Evolutionary conservation across 1,140 invertebrate genomes (phyloP).

Genomic region (Campoletis sonorensis): DNA sequence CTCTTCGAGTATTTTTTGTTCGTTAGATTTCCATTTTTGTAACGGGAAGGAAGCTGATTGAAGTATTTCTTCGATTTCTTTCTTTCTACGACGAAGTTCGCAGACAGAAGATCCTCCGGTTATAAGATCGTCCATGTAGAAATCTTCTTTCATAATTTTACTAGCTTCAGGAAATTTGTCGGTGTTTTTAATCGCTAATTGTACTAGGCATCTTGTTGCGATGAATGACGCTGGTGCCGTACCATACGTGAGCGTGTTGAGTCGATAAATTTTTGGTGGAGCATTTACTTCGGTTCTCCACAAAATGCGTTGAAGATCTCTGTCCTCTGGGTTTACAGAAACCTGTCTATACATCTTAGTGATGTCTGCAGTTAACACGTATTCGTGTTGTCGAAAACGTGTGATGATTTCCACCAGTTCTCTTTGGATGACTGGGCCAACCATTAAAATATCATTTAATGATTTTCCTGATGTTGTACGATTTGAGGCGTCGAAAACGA

Average conservation of each 20-base stretch:
- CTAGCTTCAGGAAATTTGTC: not conserved
- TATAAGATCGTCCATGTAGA: conserved; percentile 52
- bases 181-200: conserved; percentile 44
- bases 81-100: conserved; percentile 48
- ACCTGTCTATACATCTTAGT: conserved; percentile 18
- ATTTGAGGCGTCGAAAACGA: conserved; percentile 26
- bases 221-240: conserved; percentile 46
- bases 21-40: conserved; percentile 57
- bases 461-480: not conserved
- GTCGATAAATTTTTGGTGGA: not conserved
- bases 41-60: conserved; percentile 51
- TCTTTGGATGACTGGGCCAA: conserved; percentile 30
- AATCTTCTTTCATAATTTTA: conserved; percentile 5
- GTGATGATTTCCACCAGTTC: conserved; percentile 21
- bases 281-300: conserved; percentile 51
- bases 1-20: conserved; percentile 49
- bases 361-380: conserved; percentile 20
- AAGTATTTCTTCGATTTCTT: conserved; percentile 37
- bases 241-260: conserved; percentile 24
- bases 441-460: conserved; percentile 9
- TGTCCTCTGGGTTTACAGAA: conserved; percentile 46
- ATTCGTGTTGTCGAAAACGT: conserved; percentile 24
- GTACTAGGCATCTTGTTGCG: conserved; percentile 51
- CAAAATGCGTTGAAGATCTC: conserved; percentile 63
- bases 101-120: conserved; percentile 54